Percentiles rank a stretch among this genome's conserved stretches.
Conservation (phyloP, 1,140 invertebrate species). For the Brevipalpus yothersi region DNA sequence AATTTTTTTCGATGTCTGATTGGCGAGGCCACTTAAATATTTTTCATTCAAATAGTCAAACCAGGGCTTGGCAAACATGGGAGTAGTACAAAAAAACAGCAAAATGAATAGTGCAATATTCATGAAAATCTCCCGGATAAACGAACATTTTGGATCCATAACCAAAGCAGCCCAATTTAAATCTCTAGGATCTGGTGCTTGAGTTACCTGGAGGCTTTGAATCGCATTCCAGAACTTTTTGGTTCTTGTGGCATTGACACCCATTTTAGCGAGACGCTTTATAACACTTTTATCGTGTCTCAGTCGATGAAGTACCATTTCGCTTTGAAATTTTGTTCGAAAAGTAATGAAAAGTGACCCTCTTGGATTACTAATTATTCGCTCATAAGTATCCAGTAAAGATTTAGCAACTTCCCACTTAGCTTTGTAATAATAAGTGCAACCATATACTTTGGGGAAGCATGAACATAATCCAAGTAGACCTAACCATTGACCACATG, state of each 20-base stretch:
- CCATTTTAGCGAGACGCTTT: no score
- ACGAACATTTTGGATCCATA: not conserved
- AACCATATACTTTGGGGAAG: not conserved
- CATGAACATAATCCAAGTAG: not conserved
- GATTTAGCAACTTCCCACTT: not conserved
- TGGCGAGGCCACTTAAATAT: no score
- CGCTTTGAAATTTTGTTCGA: not conserved
- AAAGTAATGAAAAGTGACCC: not conserved
- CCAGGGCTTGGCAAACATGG: not conserved
- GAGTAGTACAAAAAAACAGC: not conserved
- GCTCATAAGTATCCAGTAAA: not conserved
- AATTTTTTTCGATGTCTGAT: not conserved
- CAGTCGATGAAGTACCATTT: no score
- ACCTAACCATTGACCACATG: not conserved
- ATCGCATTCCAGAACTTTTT: no score
- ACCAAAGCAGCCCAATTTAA: not conserved
- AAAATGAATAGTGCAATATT: not conserved
- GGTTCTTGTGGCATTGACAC: no score
- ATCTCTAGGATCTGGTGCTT: not conserved
- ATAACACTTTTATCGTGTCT: no score
- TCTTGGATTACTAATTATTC: not conserved
- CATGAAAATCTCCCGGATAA: not conserved
- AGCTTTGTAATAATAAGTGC: not conserved
- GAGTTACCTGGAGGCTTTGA: not conserved
- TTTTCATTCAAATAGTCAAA: not conserved